These are phyloP conservation scores for Petrolisthes manimaculis DNA, from an alignment of 2,888 invertebrate species.

Conservation along the genomic window DNA sequence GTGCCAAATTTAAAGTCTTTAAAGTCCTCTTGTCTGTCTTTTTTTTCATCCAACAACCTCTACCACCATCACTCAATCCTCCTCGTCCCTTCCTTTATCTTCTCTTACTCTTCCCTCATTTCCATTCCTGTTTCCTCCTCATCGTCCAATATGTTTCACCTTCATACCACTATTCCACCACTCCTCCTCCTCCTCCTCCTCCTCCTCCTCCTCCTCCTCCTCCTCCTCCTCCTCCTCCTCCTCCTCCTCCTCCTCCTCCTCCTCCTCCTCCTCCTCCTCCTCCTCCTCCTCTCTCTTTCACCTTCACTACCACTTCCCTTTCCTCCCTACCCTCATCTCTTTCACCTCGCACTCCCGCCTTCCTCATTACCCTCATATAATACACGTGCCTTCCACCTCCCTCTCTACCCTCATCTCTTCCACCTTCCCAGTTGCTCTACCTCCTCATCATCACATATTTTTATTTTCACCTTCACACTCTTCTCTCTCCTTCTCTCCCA, in stretches of 20 bases:
- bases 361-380: too few species aligned
- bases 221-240: neutral
- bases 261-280: neutral
- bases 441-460: too few species aligned
- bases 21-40: too few species aligned
- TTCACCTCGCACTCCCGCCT: too few species aligned
- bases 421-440: too few species aligned
- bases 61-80: neutral
- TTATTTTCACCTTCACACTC: too few species aligned
- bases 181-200: neutral
- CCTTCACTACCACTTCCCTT: too few species aligned
- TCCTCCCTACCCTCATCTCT: too few species aligned
- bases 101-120: neutral
- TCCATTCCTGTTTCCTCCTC: neutral
- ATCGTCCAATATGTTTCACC: neutral
- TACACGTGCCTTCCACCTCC: too few species aligned
- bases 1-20: too few species aligned
- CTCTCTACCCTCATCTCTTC: too few species aligned
- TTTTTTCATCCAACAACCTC: neutral
- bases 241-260: neutral
- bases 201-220: neutral
- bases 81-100: neutral
- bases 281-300: neutral
- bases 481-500: too few species aligned
- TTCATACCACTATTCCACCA: neutral